phyloP scores from a whole-genome alignment of 2,113 vertebrate species.

The Eudyptes chrysolophus region DNA sequence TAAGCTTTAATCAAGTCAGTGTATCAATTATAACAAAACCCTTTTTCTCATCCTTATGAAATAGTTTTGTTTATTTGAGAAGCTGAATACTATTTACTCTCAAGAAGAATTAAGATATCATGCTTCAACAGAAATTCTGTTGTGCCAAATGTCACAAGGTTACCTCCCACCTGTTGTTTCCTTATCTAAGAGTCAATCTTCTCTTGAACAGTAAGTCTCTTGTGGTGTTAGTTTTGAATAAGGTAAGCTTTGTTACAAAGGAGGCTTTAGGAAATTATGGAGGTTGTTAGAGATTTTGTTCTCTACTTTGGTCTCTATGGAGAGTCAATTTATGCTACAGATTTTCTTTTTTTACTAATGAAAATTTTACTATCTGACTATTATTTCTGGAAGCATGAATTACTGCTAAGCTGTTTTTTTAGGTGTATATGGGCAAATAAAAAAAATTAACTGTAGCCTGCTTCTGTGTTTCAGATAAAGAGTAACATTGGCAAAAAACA shows the following conservation, averaged over 20 bases:
- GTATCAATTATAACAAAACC: fast-evolving
- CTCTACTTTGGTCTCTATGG: not conserved
- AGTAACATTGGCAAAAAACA: not conserved
- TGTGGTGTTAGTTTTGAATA: not conserved
- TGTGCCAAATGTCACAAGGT: not conserved
- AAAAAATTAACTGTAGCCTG: not conserved
- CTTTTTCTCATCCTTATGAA: not conserved
- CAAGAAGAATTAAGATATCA: not conserved
- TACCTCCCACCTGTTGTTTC: not conserved
- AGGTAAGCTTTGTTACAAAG: not conserved
- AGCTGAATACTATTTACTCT: not conserved
- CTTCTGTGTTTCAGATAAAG: not conserved
- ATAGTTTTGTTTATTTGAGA: not conserved
- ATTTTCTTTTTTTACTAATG: not conserved
- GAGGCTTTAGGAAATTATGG: not conserved
- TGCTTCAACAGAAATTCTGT: not conserved
- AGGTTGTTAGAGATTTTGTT: not conserved
- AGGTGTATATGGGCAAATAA: not conserved
- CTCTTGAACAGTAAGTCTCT: not conserved
- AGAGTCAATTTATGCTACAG: not conserved
- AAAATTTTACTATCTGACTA: not conserved
- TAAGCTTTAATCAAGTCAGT: not conserved
- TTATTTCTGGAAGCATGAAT: not conserved
- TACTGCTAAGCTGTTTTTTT: not conserved
- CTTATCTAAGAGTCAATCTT: not conserved